A percentile compares a stretch with the other conserved stretches of the same genome.
Evolutionary conservation across 1,140 invertebrate species (phyloP).

Genomic region (Notospermus geniculatus): DNA sequence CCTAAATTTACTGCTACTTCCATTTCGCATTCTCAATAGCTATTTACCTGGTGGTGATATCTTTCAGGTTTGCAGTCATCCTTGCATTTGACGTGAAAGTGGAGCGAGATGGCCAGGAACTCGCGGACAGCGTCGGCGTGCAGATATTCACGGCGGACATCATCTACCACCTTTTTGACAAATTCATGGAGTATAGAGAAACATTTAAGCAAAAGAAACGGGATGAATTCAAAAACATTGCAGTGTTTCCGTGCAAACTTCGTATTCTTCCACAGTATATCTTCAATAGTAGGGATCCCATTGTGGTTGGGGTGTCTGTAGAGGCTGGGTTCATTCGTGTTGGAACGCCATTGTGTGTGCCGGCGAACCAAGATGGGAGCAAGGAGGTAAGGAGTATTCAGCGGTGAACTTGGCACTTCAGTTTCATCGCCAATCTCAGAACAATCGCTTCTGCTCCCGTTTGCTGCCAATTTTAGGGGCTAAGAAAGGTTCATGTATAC

Average conservation of each 20-base stretch:
- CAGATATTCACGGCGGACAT: conserved; percentile 99
- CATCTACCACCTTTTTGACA: conserved; percentile 99
- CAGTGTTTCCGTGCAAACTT: conserved; percentile 97
- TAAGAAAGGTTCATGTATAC: too few relatives aligned
- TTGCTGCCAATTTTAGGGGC: too few relatives aligned
- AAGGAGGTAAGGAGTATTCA: not conserved
- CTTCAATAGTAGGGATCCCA: conserved; percentile 97
- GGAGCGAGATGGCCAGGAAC: conserved; percentile 93
- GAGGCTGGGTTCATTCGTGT: conserved; percentile 94
- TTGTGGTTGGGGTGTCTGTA: conserved; percentile 92
- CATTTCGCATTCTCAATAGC: too few relatives aligned
- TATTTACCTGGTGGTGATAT: conserved; percentile 16
- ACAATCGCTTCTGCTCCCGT: too few relatives aligned
- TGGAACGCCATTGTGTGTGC: conserved; percentile 96
- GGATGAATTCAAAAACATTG: conserved; percentile 89
- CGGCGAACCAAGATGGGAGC: conserved; percentile 83
- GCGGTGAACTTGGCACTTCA: too few relatives aligned
- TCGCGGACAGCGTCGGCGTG: conserved; percentile 91
- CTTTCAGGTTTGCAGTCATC: conserved; percentile 87
- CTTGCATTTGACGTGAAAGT: conserved; percentile 99
- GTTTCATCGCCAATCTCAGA: too few relatives aligned
- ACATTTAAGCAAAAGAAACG: conserved; percentile 90
- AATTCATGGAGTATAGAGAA: conserved; percentile 91
- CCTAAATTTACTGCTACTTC: too few relatives aligned
- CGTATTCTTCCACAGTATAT: conserved; percentile 84